Evolutionary conservation across 2,888 invertebrate species (phyloP), one percentile per base, ranked within the genome.

Genomic region (Morpho achilles): DNA sequence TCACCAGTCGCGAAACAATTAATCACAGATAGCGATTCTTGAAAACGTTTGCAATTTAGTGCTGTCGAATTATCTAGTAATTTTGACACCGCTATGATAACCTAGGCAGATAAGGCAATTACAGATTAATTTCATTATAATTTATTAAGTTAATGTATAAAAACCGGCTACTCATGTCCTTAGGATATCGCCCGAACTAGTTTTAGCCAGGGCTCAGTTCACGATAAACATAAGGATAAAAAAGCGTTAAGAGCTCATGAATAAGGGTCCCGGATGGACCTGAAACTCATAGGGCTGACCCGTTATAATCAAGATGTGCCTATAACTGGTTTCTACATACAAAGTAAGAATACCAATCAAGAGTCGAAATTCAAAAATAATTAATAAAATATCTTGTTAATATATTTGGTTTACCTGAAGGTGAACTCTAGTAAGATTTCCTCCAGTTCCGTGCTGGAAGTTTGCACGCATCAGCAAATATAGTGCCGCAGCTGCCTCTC

Each of bases 71-170:
- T 96, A 60, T 98, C 98, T 64, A 98, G 93, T 85, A 99, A 94
- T 82, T 98, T 96, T 0, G 98, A 98, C 9, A 99, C 97, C 0
- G 98, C 97, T 73, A 99, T 98, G 65, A 98, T 98, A 42, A 98
- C 97, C 95, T 96, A 16, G 16, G 23, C 40, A 50, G 50, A 57
- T 56, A 41, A 52, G 43, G 51, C 32, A 42, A 23, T 1, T 8
- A 40, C 32, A 43, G n/a, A 6, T 5, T 41, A 50, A 6, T 22
- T 23, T 10, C 16, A 40, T 6, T 40, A 8, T 16, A 41, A 16
- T 50, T 41, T 2, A 32, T 5, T 32, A 32, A 5, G 32, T 32
- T 32, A 2, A 32, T 32, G 1, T 32, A 32, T 32, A 5, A 32
- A 32, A 32, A 32, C 3, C 32, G 32, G 32, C 32, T 32, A 32